Evolutionary conservation across 2,113 vertebrate species (phyloP), one percentile per base, ranked within the genome.

Genomic region (Erinaceus europaeus): DNA sequence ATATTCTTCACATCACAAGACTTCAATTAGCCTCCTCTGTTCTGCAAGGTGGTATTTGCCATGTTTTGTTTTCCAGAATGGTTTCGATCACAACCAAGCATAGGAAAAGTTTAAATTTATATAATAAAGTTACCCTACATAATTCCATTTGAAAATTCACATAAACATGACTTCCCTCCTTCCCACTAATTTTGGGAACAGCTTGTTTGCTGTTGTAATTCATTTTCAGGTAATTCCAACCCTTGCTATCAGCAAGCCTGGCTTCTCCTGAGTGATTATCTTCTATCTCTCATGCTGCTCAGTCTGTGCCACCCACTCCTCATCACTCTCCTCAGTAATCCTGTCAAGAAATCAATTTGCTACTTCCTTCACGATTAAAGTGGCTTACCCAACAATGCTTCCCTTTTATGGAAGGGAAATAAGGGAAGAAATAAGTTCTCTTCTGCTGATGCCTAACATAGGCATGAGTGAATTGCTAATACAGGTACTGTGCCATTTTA

Each of bases 381-480:
- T 21, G 65, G 74, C 44, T 62, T 44, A 57, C 4, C 48, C 78
- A 82, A 85, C 87, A 75, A 34, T 36, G 90, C 65, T 62, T 62
- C n/a, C 95, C 95, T 95, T 95, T 92, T 94, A 90, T 85, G 90
- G 92, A 71, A 91, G 50, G 92, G 55, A 90, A 68, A 81, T 6
- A 32, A 85, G 29, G 25, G 40, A 90, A n/a, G 84, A 84, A 90
- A 59, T 6, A 21, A 71, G 64, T n/a, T 40, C 36, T 62, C 55
- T 79, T 52, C 73, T 25, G 50, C 5, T 27, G 69, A 34, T 29
- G 64, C 59, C 64, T 50, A 36, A 27, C 69, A 6, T 1, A 67
- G 84, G 36, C 82, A 50, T 38, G 40, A 48, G 48, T 86, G 74
- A 15, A 40, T 71, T 72, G 44, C 71, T 53, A 52, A 44, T 6